phyloP scores from a whole-genome alignment of 2,888 invertebrate species.

The Thymelicus acteon region DNA sequence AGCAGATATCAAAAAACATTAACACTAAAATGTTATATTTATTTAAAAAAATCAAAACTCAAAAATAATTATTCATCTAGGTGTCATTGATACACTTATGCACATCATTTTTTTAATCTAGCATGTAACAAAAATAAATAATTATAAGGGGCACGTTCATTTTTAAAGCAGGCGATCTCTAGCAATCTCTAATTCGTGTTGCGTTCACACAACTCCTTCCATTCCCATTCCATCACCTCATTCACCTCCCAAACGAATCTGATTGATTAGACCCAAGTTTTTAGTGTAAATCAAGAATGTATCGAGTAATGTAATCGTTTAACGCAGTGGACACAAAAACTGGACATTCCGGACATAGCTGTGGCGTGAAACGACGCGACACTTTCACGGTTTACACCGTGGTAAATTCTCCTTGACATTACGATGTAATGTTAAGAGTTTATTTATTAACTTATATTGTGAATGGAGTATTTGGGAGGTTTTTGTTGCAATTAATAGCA shows the following conservation, averaged over 20 bases:
- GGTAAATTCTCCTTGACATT: conserved; percentile 61
- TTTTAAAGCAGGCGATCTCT: background rate
- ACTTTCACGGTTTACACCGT: conserved; percentile 73
- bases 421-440: conserved; percentile 26
- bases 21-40: too few species aligned
- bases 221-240: conserved; percentile 17
- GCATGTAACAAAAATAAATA: too few species aligned
- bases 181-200: background rate
- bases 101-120: too few species aligned
- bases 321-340: conserved; percentile 63
- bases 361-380: conserved; percentile 60
- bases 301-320: conserved; percentile 61
- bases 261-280: conserved; percentile 41
- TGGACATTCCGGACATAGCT: conserved; percentile 70
- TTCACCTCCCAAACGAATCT: conserved; percentile 14
- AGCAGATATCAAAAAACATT: too few species aligned
- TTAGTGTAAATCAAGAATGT: conserved; percentile 65
- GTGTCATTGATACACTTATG: too few species aligned
- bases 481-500: too few species aligned
- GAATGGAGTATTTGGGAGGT: background rate
- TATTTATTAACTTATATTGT: conserved; percentile 23
- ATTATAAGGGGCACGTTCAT: too few species aligned
- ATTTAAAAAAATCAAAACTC: too few species aligned
- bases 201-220: background rate
- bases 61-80: too few species aligned